Conservation (phyloP, 1,140 invertebrate genomes). For the Popillia japonica region DNA sequence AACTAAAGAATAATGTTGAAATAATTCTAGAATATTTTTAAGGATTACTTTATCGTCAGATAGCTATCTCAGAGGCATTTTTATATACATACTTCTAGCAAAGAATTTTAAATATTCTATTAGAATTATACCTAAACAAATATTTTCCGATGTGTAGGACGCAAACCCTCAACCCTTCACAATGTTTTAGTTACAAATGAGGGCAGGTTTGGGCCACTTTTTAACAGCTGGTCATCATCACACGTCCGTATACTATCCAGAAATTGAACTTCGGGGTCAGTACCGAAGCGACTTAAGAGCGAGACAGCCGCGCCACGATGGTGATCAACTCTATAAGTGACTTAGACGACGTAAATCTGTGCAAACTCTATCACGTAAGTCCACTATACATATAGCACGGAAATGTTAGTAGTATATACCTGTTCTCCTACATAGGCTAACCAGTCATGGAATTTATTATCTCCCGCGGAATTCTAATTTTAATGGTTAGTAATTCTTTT, state of each 20-base stretch:
- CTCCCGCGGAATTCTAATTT: not conserved
- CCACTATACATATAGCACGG: not conserved
- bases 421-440: not conserved
- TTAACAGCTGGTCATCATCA: constrained; percentile 30
- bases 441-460: not conserved
- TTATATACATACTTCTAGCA: not conserved
- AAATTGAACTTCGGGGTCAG: constrained; percentile 30
- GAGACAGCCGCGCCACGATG: constrained; percentile 36
- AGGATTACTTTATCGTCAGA: too few species aligned
- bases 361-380: constrained; percentile 29
- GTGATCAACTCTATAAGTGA: constrained; percentile 37
- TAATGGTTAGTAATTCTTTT: not conserved
- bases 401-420: not conserved
- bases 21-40: too few species aligned
- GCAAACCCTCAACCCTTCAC: not conserved
- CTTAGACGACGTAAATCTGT: constrained; percentile 22
- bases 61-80: too few species aligned
- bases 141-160: not conserved
- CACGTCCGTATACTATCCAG: constrained; percentile 22
- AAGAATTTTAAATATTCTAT: not conserved
- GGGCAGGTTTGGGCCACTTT: constrained; percentile 25
- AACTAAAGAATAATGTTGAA: too few species aligned
- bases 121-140: not conserved
- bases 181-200: constrained; percentile 28
- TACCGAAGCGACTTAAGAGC: constrained; percentile 34